Evolutionary conservation across 1,140 invertebrate species (phyloP), one percentile per base, ranked within the genome.

Genomic region (Lethocerus indicus): DNA sequence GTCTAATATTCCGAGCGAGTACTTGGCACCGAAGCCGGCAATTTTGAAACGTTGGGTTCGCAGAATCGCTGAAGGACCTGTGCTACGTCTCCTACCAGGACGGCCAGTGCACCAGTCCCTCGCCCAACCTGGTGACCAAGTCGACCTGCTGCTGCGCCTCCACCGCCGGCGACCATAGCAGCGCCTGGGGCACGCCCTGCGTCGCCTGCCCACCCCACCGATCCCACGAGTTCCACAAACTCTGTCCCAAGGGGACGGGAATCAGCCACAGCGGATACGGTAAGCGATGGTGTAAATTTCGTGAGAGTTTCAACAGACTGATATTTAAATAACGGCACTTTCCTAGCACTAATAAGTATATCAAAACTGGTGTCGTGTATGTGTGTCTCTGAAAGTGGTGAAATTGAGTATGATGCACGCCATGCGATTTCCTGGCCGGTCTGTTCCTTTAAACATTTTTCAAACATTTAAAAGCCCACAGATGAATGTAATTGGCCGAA

Each of bases 141-240:
- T 89, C 86, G 3, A 78, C 78, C 57, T 92, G 87, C 55, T 87
- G 84, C 58, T 92, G 88, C 59, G 20, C 88, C 84, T 61, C 77
- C 81, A 1, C 75, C 80, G 2, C 75, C 77, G 21, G 58, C 73
- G 36, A 78, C 77, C 6, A 71, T 79, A 48, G 75, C 76, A n/a
- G n/a, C 0, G 86, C 80, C 12, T 92, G 87, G 87, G 88, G 88
- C 14, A 79, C 76, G 2, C 76, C 71, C 2, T 91, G 87, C 64
- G 75, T 83, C 57, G 65, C 75, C 0, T 91, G 88, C 63, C 87
- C 87, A 1, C 62, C 72, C 47, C 73, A 73, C 1, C 77, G 76
- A 0, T 75, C 76, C 24, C 65, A 70, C 1, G 82, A 87, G 45
- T 90, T 82, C 62, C 73, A 79, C 23, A 61, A 71, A 1, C 69